These are phyloP conservation scores for Dromiciops gliroides DNA, from an alignment of 2,113 vertebrate species.

Conservation along the genomic window DNA sequence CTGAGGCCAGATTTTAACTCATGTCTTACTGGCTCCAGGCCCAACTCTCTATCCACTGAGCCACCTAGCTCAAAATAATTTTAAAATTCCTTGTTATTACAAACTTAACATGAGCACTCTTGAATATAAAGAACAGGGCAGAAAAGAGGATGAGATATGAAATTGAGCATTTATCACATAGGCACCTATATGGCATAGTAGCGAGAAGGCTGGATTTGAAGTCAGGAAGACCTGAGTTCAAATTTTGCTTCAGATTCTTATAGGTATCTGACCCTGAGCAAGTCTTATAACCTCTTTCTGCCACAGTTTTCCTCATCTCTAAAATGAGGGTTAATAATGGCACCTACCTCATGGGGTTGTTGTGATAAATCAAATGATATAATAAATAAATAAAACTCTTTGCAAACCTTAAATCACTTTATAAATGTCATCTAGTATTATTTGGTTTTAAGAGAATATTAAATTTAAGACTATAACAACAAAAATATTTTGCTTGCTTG, in stretches of 20 bases:
- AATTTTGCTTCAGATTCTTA: background rate
- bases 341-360: background rate
- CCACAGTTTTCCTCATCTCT: background rate
- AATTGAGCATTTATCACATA: background rate
- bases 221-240: background rate
- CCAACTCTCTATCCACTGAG: background rate
- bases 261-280: background rate
- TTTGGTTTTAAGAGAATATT: background rate
- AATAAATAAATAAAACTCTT: background rate
- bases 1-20: background rate
- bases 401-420: background rate
- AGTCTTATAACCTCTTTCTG: too few relatives aligned
- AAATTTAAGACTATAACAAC: background rate
- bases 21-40: background rate
- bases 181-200: background rate
- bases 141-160: background rate
- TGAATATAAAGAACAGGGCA: background rate
- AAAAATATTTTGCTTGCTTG: background rate
- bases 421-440: background rate
- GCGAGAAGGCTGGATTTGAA: background rate
- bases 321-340: background rate
- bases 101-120: background rate
- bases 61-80: background rate
- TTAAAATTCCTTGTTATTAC: background rate
- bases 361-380: background rate